Evolutionary conservation across 2,113 vertebrate species (phyloP), one percentile per base, ranked within the genome.

Genomic region (human): DNA sequence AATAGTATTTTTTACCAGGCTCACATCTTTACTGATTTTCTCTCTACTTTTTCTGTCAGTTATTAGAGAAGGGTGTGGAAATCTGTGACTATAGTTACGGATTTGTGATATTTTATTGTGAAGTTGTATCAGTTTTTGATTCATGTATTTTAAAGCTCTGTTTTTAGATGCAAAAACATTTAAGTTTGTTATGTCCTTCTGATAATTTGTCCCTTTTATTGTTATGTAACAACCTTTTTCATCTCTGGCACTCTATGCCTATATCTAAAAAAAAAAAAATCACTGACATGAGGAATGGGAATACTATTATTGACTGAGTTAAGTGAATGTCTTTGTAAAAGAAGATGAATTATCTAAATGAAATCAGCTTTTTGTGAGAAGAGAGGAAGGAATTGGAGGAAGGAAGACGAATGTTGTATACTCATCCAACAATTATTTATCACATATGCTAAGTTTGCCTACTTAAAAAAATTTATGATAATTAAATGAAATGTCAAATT

Each of bases 301-400:
- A 93, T 84, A 22, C 38, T 79, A 55, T 72, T 88, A 11, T 50
- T 86, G 68, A 81, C 90, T 94, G 94, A 87, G 22, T 79, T 94
- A 80, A 83, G 17, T 18, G 23, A 73, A 0, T 86, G 70, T 80
- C 18, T 57, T 96, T 87, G 18, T 55, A 70, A 78, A 94, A 72
- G 35, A 83, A 76, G 50, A 10, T 73, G 40, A n/a, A 59, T 88
- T 86, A 72, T 52, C 16, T 27, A 86, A 82, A 59, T 23, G 72
- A 76, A 81, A 48, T 38, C 14, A 59, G 18, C 45, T 45, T 85
- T 90, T 84, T 94, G 9, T 94, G 93, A 81, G n/a, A 84, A 70
- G 13, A 73, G 35, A 89, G 79, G 57, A 38, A 73, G 45, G n/a
- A 82, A 86, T 12, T 90, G 32, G 76, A 79, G 35, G 20, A 89